A percentile compares a stretch with the other conserved stretches of the same genome.
Evolutionary conservation across 2,888 invertebrate genomes (phyloP).

Genomic region (Dinocampus coccinellae): DNA sequence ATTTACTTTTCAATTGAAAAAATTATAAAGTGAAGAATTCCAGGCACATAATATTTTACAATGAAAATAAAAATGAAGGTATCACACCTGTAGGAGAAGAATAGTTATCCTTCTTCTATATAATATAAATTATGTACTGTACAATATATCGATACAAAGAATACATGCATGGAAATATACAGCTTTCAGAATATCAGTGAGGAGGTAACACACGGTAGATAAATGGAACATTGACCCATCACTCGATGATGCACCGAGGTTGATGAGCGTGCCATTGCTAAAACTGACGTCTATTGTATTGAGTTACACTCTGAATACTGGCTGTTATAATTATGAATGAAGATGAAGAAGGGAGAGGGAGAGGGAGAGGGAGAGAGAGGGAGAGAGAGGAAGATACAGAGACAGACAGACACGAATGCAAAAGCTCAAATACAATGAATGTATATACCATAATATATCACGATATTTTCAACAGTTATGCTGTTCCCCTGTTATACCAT

Average conservation of each 20-base stretch:
- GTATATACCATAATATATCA: no score
- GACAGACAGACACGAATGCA: no score
- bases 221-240: constrained; percentile 52
- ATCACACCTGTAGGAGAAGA: no score
- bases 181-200: constrained; percentile 11
- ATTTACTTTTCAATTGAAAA: no score
- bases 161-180: constrained; percentile 1
- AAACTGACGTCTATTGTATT: constrained; percentile 65
- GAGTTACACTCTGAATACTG: constrained; percentile 49
- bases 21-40: no score
- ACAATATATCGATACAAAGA: not conserved
- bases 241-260: constrained; percentile 54
- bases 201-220: constrained; percentile 26
- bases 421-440: no score
- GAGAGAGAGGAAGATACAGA: constrained; percentile 16
- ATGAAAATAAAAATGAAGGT: no score
- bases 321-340: constrained; percentile 2
- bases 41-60: no score
- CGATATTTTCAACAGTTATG: constrained; percentile 36
- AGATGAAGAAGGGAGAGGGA: not conserved
- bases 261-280: constrained; percentile 63
- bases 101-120: no score
- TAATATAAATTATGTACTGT: no score
- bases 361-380: not conserved
- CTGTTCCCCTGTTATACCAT: constrained; percentile 45